These are phyloP conservation scores for Chaunax sp. DNA, from an alignment of 2,797 vertebrate species.

Conservation along the genomic window DNA sequence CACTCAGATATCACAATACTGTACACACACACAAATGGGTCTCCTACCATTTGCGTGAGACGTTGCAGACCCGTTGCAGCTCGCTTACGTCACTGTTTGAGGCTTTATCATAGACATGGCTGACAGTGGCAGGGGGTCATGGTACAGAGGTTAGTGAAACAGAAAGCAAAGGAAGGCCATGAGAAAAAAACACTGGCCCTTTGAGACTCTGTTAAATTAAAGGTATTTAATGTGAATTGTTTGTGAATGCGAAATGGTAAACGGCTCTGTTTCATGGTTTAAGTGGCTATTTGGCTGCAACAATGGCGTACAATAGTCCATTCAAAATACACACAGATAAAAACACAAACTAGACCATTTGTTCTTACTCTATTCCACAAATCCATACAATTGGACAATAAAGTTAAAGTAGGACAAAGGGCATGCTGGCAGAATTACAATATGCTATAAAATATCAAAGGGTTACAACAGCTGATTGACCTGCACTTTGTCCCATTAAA, in stretches of 20 bases:
- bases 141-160: slow-evolving; percentile 42
- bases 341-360: slow-evolving; percentile 17
- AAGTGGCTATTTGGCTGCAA: slow-evolving; percentile 9
- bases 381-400: neutral
- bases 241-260: neutral
- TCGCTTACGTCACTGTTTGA: slow-evolving; percentile 42
- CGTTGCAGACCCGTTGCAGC: slow-evolving; percentile 16
- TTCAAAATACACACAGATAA: slow-evolving; percentile 20
- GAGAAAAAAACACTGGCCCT: slow-evolving; percentile 41
- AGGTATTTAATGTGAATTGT: neutral
- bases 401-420: slow-evolving; percentile 2
- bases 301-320: slow-evolving; percentile 25
- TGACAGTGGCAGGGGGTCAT: slow-evolving; percentile 26
- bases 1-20: slow-evolving; percentile 1
- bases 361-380: neutral
- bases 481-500: slow-evolving; percentile 1
- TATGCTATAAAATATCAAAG: neutral
- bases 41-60: slow-evolving; percentile 23
- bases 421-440: neutral
- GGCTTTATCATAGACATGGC: slow-evolving; percentile 47
- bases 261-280: neutral
- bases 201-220: neutral
- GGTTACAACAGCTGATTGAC: neutral
- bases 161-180: slow-evolving; percentile 20
- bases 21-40: neutral